Conservation (phyloP, 2,888 invertebrate genomes). For the Hipparchia sbordonii region DNA sequence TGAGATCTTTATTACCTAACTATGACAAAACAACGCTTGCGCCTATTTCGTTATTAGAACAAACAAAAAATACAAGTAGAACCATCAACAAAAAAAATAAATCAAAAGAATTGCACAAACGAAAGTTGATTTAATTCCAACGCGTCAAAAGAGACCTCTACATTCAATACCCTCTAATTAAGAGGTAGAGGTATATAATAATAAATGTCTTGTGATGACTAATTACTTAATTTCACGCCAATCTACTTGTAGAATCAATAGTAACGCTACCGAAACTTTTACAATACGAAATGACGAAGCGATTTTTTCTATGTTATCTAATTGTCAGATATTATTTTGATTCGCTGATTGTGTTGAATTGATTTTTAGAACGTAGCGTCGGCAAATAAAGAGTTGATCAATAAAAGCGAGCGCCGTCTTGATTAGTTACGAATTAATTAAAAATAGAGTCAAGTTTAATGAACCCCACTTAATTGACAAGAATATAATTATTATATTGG, state of each 20-base stretch:
- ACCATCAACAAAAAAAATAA: slow-evolving; percentile 1
- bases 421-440: slow-evolving; percentile 16
- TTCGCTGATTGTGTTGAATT: slow-evolving; percentile 62
- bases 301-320: slow-evolving; percentile 61
- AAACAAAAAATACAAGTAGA: neutral
- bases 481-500: slow-evolving; percentile 4
- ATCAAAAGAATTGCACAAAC: slow-evolving; percentile 19
- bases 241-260: slow-evolving; percentile 38
- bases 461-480: slow-evolving; percentile 4
- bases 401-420: slow-evolving; percentile 14
- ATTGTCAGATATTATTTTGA: slow-evolving; percentile 73
- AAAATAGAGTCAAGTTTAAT: slow-evolving; percentile 2
- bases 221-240: slow-evolving; percentile 37
- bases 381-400: slow-evolving; percentile 36
- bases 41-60: slow-evolving; percentile 5
- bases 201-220: slow-evolving; percentile 33
- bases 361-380: slow-evolving; percentile 51
- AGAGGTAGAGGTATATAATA: slow-evolving; percentile 19
- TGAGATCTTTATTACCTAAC: neutral
- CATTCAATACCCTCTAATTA: slow-evolving; percentile 24
- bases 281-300: slow-evolving; percentile 64
- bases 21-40: neutral
- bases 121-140: slow-evolving; percentile 16
- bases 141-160: slow-evolving; percentile 13
- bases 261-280: slow-evolving; percentile 47